Evolutionary conservation across 2,888 invertebrate species (phyloP).

Genomic region (Morpho helenor): DNA sequence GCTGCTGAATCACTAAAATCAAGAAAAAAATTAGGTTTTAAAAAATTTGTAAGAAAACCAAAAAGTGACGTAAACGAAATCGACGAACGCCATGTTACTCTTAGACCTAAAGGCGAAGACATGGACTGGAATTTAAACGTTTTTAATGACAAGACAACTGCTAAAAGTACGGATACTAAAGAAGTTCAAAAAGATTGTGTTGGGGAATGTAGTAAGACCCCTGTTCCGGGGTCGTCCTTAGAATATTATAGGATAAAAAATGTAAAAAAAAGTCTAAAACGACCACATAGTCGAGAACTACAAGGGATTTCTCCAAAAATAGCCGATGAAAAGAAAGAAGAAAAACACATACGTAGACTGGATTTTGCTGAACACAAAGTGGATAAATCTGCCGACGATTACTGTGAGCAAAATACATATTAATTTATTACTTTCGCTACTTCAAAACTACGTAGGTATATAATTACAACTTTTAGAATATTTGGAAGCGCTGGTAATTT

Average conservation of each 20-base stretch:
- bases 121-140: slow-evolving; percentile 45
- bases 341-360: slow-evolving; percentile 42
- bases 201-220: slow-evolving; percentile 38
- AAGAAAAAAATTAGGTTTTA: slow-evolving; percentile 15
- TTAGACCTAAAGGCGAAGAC: slow-evolving; percentile 36
- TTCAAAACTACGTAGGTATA: no score
- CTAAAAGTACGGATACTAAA: slow-evolving; percentile 4
- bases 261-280: slow-evolving; percentile 59
- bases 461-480: no score
- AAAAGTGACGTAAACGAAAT: slow-evolving; percentile 20
- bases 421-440: no score
- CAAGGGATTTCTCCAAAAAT: slow-evolving; percentile 47
- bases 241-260: slow-evolving; percentile 49
- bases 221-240: slow-evolving; percentile 30
- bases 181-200: slow-evolving; percentile 29
- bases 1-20: slow-evolving; percentile 18
- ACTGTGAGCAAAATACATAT: slow-evolving; percentile 38
- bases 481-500: no score
- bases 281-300: slow-evolving; percentile 61
- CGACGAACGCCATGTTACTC: slow-evolving; percentile 45
- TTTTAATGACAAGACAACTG: slow-evolving; percentile 36
- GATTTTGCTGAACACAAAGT: slow-evolving; percentile 34
- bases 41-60: slow-evolving; percentile 18
- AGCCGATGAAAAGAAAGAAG: slow-evolving; percentile 34
- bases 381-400: slow-evolving; percentile 29